Base-by-base conservation (phyloP, 2,113 vertebrate species). In the Tonatia bakeri region DNA sequence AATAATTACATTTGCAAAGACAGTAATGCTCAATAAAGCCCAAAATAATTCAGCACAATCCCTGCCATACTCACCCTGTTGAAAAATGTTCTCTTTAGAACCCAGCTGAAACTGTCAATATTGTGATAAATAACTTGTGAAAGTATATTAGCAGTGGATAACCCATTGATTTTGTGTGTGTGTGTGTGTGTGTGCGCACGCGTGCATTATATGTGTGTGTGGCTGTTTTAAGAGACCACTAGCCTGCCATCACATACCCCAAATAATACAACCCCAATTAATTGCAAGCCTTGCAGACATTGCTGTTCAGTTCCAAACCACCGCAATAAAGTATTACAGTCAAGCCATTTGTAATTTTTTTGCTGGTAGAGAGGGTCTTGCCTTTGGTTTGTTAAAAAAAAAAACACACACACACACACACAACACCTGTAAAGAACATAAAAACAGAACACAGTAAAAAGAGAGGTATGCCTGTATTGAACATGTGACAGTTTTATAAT, bases 1-100 rank as follows among this genome's bases (percentile, higher is more conserved):
- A 61, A 90, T 40, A 77, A 93, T 69, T 94, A 22, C 17, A 33
- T 91, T 56, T 93, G 26, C 59, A 81, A 94, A 92, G 50, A 65
- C 2, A 82, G 24, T 33, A 22, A 88, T 73, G 12, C 12, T 38
- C n/a, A 94, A 56, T 19, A 33, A 24, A 90, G 38, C 24, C 24
- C 22, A 45, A 90, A 96, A 93, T 75, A 88, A 79, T 93, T 72
- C 70, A 89, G 38, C 50, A 88, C 17, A 56, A 26, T 79, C 36
- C 28, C 40, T 47, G 50, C 73, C 12, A 45, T 52, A 80, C 11
- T 1, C 33, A 82, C 19, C 1, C 26, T 67, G 38, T 0, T 4
- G 17, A 17, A 77, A 7, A 7, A 4, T 40, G 13, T 47, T 36
- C 65, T 80, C 80, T 83, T 91, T 69, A 84, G 59, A 83, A 82